Conservation (phyloP, 2,888 invertebrate species). For the Pyrgus malvae region DNA sequence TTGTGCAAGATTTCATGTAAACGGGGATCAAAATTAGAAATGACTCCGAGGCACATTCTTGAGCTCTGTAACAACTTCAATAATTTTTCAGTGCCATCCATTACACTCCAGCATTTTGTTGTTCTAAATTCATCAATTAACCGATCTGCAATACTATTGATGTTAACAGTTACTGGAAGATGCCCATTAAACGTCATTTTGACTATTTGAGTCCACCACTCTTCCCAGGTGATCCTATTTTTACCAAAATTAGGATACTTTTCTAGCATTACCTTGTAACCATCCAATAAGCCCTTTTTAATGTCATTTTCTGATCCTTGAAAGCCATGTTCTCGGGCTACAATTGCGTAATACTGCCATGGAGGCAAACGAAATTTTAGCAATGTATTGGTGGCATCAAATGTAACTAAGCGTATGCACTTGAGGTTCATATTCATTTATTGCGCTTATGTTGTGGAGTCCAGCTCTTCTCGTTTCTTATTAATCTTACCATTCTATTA, state of each 20-base stretch:
- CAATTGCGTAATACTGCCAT: constrained; percentile 88
- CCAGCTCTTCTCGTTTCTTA: neutral
- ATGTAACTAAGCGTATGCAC: constrained; percentile 86
- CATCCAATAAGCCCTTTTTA: constrained; percentile 84
- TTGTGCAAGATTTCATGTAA: constrained; percentile 85
- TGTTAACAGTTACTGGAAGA: constrained; percentile 49
- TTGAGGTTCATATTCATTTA: constrained; percentile 63
- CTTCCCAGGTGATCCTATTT: constrained; percentile 86
- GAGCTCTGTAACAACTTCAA: constrained; percentile 80
- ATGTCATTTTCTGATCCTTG: constrained; percentile 75
- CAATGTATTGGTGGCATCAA: constrained; percentile 94
- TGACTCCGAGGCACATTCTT: constrained; percentile 84
- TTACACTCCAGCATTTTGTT: constrained; percentile 86
- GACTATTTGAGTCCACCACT: constrained; percentile 92
- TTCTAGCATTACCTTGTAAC: constrained; percentile 84
- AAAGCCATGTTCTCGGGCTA: constrained; percentile 87
- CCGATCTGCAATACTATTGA: constrained; percentile 73
- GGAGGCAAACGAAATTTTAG: constrained; percentile 86
- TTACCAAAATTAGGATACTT: constrained; percentile 92
- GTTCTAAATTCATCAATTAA: constrained; percentile 88
- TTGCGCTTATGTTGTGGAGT: neutral
- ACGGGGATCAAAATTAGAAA: constrained; percentile 95
- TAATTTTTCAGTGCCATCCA: constrained; percentile 84
- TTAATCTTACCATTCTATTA: neutral
- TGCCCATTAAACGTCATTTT: constrained; percentile 83